Percentiles rank a stretch among this genome's conserved stretches.
Conservation (phyloP, 2,888 invertebrate species). For the Papilio demoleus region DNA sequence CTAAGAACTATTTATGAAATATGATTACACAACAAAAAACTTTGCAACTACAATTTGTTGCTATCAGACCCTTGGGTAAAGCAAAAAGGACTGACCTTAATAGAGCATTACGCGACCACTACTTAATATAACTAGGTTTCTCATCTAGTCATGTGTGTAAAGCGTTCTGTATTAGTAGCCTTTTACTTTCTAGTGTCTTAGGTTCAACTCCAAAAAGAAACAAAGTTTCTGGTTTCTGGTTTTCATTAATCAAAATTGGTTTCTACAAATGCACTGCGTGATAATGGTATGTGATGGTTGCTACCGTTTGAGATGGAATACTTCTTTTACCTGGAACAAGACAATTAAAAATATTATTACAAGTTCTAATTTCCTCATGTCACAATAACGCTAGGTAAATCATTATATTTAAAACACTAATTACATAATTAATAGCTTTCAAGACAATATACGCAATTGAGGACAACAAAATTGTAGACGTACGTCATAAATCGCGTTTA, state of each 20-base stretch:
- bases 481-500: background rate
- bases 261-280: too few species aligned
- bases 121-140: slow-evolving; percentile 14
- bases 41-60: slow-evolving; percentile 18
- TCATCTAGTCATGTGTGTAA: background rate
- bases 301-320: too few species aligned
- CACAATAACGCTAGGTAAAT: too few species aligned
- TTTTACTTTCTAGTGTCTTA: too few species aligned
- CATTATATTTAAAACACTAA: too few species aligned
- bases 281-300: too few species aligned
- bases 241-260: too few species aligned
- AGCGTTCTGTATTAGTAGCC: background rate
- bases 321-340: background rate
- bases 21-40: slow-evolving; percentile 14
- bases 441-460: background rate
- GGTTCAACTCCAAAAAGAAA: too few species aligned
- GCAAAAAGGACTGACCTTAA: slow-evolving; percentile 16
- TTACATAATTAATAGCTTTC: too few species aligned
- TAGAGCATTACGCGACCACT: slow-evolving; percentile 13
- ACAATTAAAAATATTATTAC: background rate
- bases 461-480: background rate
- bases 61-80: slow-evolving; percentile 12
- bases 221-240: too few species aligned
- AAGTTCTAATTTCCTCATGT: background rate
- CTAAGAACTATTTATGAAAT: background rate